Evolutionary conservation across 2,797 vertebrate genomes (phyloP), one percentile per base, ranked within the genome.

Genomic region (Silurus aristotelis): DNA sequence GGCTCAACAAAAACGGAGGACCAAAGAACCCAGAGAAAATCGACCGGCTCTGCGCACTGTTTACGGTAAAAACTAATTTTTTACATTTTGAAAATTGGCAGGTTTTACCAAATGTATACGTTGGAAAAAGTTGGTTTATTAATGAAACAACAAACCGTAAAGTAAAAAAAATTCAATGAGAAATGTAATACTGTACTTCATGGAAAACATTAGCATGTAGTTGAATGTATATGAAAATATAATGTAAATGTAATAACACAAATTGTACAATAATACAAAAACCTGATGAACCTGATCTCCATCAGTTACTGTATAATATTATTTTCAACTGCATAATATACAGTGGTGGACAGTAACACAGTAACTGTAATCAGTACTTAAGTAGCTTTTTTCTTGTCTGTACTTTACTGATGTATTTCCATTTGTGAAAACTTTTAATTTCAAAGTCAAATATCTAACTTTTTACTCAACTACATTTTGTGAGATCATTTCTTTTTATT

Each of bases 21-120:
- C 98, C 98, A 90, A 98, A 97, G 94, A 99, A 99, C 89, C 97
- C 97, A 0, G 98, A 99, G 94, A 99, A 99, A 91, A 96, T 96
- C 25, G 98, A 99, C 88, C 96, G 98, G 67, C 96, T 99, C 91
- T 99, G 97, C 88, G 97, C 98, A 2, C 96, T 99, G 89, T 99
- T 99, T 93, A 99, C 98, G 93, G 98, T 99, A 96, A 90, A 84
- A 17, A n/a, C n/a, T n/a, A n/a, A n/a, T n/a, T n/a, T n/a, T n/a
- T n/a, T n/a, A n/a, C n/a, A n/a, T n/a, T n/a, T n/a, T n/a, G n/a
- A n/a, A n/a, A 68, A 68, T 31, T 38, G 7, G 66, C 2, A 31
- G 2, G 6, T 17, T n/a, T n/a, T n/a, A n/a, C n/a, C 64, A 27
- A 6, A 66, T 66, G 63, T 3, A 4, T 66, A 15, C 15, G 2